Evolutionary conservation across 2,888 invertebrate genomes (phyloP).

Genomic region (Amphipyra berbera): DNA sequence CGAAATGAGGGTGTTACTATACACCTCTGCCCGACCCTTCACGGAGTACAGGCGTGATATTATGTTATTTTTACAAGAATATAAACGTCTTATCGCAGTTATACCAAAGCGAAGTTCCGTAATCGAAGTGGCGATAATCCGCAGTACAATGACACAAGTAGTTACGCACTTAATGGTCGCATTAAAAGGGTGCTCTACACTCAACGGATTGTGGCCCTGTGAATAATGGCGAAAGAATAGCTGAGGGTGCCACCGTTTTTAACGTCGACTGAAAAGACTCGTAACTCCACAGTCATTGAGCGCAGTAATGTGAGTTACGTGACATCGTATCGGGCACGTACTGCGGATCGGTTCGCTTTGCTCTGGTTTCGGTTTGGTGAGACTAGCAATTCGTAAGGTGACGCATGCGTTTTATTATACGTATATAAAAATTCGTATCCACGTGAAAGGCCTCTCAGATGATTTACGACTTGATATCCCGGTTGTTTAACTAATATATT

Average conservation of each 20-base stretch:
- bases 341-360: slow-evolving; percentile 59
- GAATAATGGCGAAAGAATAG: slow-evolving; percentile 82
- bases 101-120: slow-evolving; percentile 5
- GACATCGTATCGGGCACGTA: slow-evolving; percentile 64
- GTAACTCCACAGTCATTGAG: slow-evolving; percentile 79
- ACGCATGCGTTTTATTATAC: slow-evolving; percentile 70
- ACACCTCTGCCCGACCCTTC: no score
- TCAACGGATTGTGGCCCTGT: slow-evolving; percentile 75
- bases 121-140: slow-evolving; percentile 68
- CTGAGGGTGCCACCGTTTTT: slow-evolving; percentile 74
- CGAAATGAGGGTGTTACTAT: no score
- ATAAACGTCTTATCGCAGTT: neutral
- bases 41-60: no score
- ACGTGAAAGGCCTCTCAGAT: slow-evolving; percentile 50
- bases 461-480: slow-evolving; percentile 55
- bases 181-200: slow-evolving; percentile 80
- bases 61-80: no score
- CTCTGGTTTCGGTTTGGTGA: slow-evolving; percentile 64
- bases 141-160: slow-evolving; percentile 75
- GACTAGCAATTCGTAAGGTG: slow-evolving; percentile 61
- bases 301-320: slow-evolving; percentile 73
- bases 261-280: slow-evolving; percentile 77
- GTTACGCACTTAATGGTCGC: slow-evolving; percentile 73
- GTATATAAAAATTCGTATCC: slow-evolving; percentile 47
- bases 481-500: slow-evolving; percentile 50